Conservation (phyloP, 1,140 invertebrate genomes). For the Philopotamus ludificatus region DNA sequence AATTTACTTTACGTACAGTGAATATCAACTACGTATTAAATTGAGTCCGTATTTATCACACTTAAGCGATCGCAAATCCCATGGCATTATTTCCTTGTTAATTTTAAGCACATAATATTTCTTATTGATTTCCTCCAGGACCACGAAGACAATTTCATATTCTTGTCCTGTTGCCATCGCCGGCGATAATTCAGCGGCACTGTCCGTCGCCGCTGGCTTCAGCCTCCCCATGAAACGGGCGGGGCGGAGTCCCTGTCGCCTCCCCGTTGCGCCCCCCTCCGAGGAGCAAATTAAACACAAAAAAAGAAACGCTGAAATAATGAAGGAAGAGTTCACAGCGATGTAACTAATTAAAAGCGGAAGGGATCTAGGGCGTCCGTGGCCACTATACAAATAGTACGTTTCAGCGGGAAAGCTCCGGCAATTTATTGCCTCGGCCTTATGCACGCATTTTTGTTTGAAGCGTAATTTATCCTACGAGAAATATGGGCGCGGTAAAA, state of each 20-base stretch:
- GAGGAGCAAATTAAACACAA: conserved; percentile 39
- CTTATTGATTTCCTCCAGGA: background rate
- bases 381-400: conserved; percentile 33
- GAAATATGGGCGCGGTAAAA: conserved; percentile 3
- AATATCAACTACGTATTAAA: too few relatives aligned
- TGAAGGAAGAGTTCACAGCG: conserved; percentile 40
- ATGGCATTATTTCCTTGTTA: background rate
- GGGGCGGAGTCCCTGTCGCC: background rate
- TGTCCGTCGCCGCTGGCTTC: background rate
- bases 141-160: background rate
- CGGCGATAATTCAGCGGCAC: conserved; percentile 14
- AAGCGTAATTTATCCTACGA: conserved; percentile 40
- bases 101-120: too few relatives aligned
- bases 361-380: conserved; percentile 22
- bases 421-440: conserved; percentile 36
- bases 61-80: too few relatives aligned
- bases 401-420: conserved; percentile 26
- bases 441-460: conserved; percentile 42
- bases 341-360: conserved; percentile 42
- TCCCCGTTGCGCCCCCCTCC: conserved; percentile 12
- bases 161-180: conserved; percentile 23
- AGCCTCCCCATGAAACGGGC: background rate
- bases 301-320: conserved; percentile 38
- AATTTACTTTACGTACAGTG: too few relatives aligned
- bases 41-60: too few relatives aligned